These are phyloP conservation scores for Gambusia affinis DNA, from an alignment of 2,113 vertebrate species.

Conservation along the genomic window DNA sequence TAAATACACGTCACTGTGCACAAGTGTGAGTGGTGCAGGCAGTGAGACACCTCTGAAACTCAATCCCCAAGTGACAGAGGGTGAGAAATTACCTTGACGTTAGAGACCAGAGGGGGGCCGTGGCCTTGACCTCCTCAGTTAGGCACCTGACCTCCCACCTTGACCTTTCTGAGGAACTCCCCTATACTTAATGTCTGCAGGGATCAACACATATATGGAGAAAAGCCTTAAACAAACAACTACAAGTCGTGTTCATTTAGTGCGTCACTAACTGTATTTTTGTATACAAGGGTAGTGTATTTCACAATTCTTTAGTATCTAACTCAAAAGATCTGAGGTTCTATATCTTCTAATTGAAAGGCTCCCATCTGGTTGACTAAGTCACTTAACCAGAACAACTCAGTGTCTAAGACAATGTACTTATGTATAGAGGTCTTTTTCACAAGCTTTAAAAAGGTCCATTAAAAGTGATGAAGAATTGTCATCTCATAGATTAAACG, in stretches of 20 bases:
- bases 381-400: not conserved
- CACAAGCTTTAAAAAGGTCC: not conserved
- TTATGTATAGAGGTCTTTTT: not conserved
- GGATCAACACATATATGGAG: slow-evolving; percentile 13
- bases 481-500: not conserved
- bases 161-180: slow-evolving; percentile 50
- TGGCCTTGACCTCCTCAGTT: slow-evolving; percentile 63
- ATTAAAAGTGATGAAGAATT: not conserved
- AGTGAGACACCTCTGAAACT: slow-evolving; percentile 47
- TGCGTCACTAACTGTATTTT: no score
- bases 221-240: slow-evolving; percentile 4
- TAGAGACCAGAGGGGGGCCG: slow-evolving; percentile 48
- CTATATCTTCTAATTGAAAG: not conserved
- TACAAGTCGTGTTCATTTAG: not conserved
- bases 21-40: slow-evolving; percentile 4
- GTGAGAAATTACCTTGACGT: slow-evolving; percentile 66
- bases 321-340: not conserved
- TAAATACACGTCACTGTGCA: slow-evolving; percentile 6
- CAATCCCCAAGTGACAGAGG: slow-evolving; percentile 54
- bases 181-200: slow-evolving; percentile 36
- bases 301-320: no score
- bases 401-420: not conserved
- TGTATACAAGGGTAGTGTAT: no score
- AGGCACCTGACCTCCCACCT: slow-evolving; percentile 44
- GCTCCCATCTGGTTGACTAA: not conserved